Percentiles rank a stretch among this genome's conserved stretches.
These are phyloP conservation scores for Whitmania pigra DNA, from an alignment of 1,140 invertebrate genomes.

Conservation along the genomic window DNA sequence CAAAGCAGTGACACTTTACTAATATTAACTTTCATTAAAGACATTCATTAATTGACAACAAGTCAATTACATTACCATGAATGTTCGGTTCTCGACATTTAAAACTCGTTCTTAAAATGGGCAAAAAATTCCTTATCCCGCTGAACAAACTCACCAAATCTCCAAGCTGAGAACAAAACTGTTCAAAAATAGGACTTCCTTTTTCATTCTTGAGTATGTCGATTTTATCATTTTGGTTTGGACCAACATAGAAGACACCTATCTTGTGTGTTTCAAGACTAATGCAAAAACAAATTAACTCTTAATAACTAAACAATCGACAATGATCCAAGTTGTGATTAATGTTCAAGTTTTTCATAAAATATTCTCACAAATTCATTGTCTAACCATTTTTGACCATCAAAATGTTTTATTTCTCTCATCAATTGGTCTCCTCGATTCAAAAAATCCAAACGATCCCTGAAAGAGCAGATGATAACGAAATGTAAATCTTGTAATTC, in stretches of 20 bases:
- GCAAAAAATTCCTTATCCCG: not conserved
- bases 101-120: not conserved
- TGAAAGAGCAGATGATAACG: not conserved
- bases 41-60: too few relatives aligned
- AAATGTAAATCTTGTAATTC: not conserved
- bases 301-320: not conserved
- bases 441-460: slow-evolving; percentile 61
- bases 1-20: too few relatives aligned
- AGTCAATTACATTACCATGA: too few relatives aligned
- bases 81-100: too few relatives aligned
- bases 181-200: slow-evolving; percentile 74
- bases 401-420: slow-evolving; percentile 72
- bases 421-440: slow-evolving; percentile 71
- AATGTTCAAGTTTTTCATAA: not conserved
- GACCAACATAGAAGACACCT: slow-evolving; percentile 84
- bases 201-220: slow-evolving; percentile 62
- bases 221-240: slow-evolving; percentile 86
- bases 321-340: not conserved
- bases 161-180: slow-evolving; percentile 71
- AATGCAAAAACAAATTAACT: not conserved
- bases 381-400: slow-evolving; percentile 53
- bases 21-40: too few relatives aligned
- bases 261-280: slow-evolving; percentile 88
- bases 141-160: slow-evolving; percentile 59
- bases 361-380: not conserved